A percentile compares a stretch with the other conserved stretches of the same genome.
phyloP scores from a whole-genome alignment of 2,888 invertebrate genomes.

The Calliopum simillimum region DNA sequence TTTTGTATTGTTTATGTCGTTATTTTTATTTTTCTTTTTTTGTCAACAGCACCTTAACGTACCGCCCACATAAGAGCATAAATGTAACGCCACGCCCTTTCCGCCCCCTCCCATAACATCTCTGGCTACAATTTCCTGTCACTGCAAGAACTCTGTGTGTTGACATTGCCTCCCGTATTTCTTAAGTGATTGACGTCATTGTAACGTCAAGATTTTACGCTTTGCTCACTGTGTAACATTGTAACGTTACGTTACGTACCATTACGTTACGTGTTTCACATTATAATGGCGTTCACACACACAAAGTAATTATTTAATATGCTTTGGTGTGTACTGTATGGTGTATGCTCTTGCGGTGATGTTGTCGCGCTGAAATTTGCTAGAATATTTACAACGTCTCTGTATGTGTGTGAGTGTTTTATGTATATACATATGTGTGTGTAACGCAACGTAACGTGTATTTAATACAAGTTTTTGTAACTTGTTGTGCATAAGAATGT shows the following conservation, averaged over 20 bases:
- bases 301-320: slow-evolving; percentile 6
- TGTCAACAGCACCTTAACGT: background rate
- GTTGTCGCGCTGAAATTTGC: slow-evolving; percentile 37
- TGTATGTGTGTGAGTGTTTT: background rate
- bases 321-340: slow-evolving; percentile 2
- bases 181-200: slow-evolving; percentile 11
- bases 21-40: background rate
- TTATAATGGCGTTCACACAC: slow-evolving; percentile 4
- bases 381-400: background rate
- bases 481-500: no score
- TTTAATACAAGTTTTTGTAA: background rate
- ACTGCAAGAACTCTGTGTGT: background rate
- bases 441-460: slow-evolving; percentile 4
- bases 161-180: background rate
- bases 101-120: background rate
- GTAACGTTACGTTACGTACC: background rate
- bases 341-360: slow-evolving; percentile 23
- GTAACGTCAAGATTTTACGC: background rate
- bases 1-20: background rate
- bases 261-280: slow-evolving; percentile 13
- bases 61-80: background rate
- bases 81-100: background rate
- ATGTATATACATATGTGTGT: slow-evolving; percentile 16
- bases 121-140: background rate
- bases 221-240: no score